Conservation (phyloP, 2,113 vertebrate genomes). For the Plecotus auritus region DNA sequence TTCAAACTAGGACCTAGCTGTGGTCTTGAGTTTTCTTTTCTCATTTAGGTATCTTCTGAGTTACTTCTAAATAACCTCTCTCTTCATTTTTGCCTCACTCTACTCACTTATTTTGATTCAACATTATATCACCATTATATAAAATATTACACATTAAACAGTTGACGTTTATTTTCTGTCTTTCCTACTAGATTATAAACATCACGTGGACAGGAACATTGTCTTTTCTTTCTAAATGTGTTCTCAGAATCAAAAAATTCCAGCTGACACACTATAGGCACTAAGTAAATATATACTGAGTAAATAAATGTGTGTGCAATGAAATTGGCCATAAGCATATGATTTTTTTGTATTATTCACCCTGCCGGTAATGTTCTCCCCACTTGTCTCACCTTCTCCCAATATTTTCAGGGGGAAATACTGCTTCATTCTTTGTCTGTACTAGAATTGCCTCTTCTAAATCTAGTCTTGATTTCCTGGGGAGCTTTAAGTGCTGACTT, state of each 20-base stretch:
- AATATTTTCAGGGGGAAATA: background rate
- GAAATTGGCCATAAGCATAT: background rate
- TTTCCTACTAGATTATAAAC: background rate
- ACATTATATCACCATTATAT: background rate
- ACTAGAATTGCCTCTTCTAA: background rate
- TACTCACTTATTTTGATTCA: background rate
- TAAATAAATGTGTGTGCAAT: background rate
- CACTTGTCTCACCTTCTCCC: background rate
- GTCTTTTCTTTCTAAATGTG: background rate
- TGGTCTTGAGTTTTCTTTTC: background rate
- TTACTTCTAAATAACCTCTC: background rate
- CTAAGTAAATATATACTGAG: background rate
- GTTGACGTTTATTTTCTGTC: background rate
- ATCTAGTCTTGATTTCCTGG: background rate
- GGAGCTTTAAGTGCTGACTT: background rate
- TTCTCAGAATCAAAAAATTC: background rate
- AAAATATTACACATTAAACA: background rate
- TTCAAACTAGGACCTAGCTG: background rate
- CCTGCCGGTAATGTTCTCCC: background rate
- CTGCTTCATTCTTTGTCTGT: background rate
- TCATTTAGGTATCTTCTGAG: background rate
- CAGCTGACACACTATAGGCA: background rate
- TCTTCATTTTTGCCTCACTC: background rate
- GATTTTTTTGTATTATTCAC: background rate
- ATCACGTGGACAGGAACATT: rapidly evolving